A percentile compares a stretch with the other conserved stretches of the same genome.
Evolutionary conservation across 2,888 invertebrate species (phyloP).

Genomic region (Xanthorhoe spadicearia): DNA sequence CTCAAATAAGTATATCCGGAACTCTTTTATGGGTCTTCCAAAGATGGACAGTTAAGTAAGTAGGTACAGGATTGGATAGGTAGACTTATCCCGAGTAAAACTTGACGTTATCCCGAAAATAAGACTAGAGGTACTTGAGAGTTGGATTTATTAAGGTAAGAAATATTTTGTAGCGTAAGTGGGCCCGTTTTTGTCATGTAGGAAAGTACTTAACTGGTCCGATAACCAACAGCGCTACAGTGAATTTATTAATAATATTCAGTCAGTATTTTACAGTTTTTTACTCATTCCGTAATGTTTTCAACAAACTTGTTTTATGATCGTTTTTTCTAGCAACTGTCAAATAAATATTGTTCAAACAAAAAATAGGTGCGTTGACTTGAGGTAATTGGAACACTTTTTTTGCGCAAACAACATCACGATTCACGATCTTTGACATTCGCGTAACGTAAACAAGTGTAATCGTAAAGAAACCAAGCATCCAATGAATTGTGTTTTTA

Average conservation of each 20-base stretch:
- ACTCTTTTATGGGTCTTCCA: constrained; percentile 62
- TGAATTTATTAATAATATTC: neutral
- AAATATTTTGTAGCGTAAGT: constrained; percentile 45
- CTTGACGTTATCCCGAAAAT: constrained; percentile 68
- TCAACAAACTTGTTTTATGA: neutral
- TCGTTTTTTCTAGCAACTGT: neutral
- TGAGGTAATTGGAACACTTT: neutral
- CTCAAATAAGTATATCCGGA: constrained; percentile 59
- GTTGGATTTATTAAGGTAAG: constrained; percentile 60
- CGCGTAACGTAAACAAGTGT: constrained; percentile 20
- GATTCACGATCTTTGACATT: constrained; percentile 11
- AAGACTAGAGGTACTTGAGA: constrained; percentile 62
- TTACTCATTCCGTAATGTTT: neutral
- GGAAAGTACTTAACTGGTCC: constrained; percentile 6
- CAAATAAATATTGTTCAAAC: neutral
- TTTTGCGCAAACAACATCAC: constrained; percentile 9
- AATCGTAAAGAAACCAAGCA: constrained; percentile 16
- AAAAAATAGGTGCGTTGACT: neutral
- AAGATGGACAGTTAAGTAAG: constrained; percentile 64
- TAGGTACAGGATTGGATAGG: constrained; percentile 70
- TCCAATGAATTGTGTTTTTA: constrained; percentile 22
- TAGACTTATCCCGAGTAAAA: constrained; percentile 73
- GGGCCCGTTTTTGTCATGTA: constrained; percentile 36
- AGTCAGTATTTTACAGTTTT: too few relatives aligned
- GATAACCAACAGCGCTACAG: neutral